phyloP scores from a whole-genome alignment of 2,888 invertebrate species.

The Tenodera sinensis region DNA sequence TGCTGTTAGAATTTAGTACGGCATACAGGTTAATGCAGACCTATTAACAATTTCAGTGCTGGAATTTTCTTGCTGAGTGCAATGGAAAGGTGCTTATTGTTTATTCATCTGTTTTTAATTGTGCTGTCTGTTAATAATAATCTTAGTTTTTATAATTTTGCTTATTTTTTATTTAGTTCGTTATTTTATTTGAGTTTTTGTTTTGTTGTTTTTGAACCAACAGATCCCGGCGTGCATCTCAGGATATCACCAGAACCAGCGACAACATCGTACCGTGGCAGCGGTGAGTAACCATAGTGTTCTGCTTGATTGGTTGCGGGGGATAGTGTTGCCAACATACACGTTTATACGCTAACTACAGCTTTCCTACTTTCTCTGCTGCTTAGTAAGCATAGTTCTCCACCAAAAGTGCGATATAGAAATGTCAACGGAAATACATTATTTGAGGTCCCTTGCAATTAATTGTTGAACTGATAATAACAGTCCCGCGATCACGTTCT shows the following conservation, averaged over 20 bases:
- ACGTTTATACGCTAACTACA: too few species aligned
- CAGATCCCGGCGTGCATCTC: constrained; percentile 85
- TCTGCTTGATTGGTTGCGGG: neutral
- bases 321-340: too few species aligned
- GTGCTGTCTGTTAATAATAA: neutral
- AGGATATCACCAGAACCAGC: constrained; percentile 68
- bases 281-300: constrained; percentile 51
- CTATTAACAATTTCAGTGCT: neutral
- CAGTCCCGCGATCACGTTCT: too few species aligned
- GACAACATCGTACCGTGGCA: constrained; percentile 59
- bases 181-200: constrained; percentile 34
- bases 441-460: too few species aligned
- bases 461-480: too few species aligned
- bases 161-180: constrained; percentile 33
- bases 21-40: neutral
- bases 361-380: too few species aligned
- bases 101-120: neutral
- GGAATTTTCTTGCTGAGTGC: neutral
- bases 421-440: too few species aligned
- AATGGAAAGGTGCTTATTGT: neutral
- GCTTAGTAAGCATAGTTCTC: too few species aligned
- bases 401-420: too few species aligned
- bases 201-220: constrained; percentile 22
- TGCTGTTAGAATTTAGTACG: neutral
- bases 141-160: constrained; percentile 21